Base-by-base conservation (phyloP, 2,888 invertebrate genomes). In the Zhuqinia jingwanae region DNA sequence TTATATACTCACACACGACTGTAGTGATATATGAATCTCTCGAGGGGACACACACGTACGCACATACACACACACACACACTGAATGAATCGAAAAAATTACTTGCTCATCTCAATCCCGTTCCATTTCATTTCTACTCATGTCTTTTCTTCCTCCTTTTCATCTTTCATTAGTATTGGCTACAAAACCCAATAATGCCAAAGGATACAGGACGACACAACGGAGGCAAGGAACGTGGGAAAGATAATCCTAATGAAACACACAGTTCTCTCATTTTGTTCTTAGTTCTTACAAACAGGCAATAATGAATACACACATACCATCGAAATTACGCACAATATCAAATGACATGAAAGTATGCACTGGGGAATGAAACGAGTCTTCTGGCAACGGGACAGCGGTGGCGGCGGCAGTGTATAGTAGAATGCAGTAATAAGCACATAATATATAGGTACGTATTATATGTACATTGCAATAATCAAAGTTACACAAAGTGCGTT, bases 341-440 rank as follows among this genome's bases (percentile, higher is more conserved):
- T 80, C 68, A 53, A 80, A 80, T 80, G 68, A 80, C 68, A 68
- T 42, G 36, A 77, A 77, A 56, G 36, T 42, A 78, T 78, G 63
- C 60, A 78, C 25, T 63, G 63, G 63, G 63, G 63, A 63, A 78
- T 63, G 63, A 27, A 63, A 78, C 47, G 50, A 22, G n/a, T 27
- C n/a, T 50, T 27, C 53, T 63, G 25, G 50, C 63, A 78, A 27
- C 78, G 25, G 63, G 75, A 53, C 17, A 13, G n/a, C n/a, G n/a
- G n/a, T n/a, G 75, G 50, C 13, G 75, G 27, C 53, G 27, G 30
- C 30, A 15, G 0, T 75, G 50, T 36, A 36, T 8, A 36, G 36
- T 36, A 6, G 3, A 36, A n/a, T n/a, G n/a, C n/a, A 36, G 36
- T 50, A 75, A 75, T 27, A 75, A 47, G 27, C 75, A 47, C 75